A percentile compares a stretch with the other conserved stretches of the same genome.
Conservation (phyloP, 2,113 vertebrate genomes). For the Dendrocopos noguchii region DNA sequence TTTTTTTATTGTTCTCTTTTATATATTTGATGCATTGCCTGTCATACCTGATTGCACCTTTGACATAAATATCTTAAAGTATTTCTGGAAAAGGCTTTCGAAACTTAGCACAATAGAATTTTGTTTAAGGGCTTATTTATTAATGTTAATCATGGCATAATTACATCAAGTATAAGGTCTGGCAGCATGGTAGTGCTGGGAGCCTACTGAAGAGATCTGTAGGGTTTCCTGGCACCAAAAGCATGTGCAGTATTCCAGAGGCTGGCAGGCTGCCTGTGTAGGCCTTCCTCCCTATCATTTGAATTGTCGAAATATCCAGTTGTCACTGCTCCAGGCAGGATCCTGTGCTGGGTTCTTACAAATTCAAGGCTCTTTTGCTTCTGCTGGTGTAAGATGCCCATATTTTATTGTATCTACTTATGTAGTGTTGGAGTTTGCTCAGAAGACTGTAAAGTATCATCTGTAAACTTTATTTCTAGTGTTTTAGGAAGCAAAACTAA, state of each 20-base stretch:
- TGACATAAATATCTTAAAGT: not conserved
- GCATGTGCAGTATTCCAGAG: not conserved
- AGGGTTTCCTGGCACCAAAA: not conserved
- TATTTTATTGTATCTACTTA: not conserved
- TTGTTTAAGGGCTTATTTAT: not conserved
- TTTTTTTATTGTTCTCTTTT: not conserved
- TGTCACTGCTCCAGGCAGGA: not conserved
- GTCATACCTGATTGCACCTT: not conserved
- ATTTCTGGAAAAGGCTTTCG: not conserved
- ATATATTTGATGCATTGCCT: not conserved
- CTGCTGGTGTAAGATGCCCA: not conserved
- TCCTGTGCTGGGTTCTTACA: not conserved
- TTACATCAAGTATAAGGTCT: not conserved
- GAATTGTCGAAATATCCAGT: not conserved
- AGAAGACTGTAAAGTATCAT: not conserved
- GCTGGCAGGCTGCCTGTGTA: not conserved
- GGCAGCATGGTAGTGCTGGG: not conserved
- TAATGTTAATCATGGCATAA: not conserved
- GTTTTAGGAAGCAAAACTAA: not conserved
- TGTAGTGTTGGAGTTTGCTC: not conserved
- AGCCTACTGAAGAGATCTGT: not conserved
- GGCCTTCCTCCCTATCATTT: not conserved
- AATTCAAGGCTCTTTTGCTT: not conserved
- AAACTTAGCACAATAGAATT: not conserved
- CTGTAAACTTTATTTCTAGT: not conserved